These are phyloP conservation scores for Oreochromis spilurus DNA, from an alignment of 2,113 vertebrate genomes.

Conservation along the genomic window DNA sequence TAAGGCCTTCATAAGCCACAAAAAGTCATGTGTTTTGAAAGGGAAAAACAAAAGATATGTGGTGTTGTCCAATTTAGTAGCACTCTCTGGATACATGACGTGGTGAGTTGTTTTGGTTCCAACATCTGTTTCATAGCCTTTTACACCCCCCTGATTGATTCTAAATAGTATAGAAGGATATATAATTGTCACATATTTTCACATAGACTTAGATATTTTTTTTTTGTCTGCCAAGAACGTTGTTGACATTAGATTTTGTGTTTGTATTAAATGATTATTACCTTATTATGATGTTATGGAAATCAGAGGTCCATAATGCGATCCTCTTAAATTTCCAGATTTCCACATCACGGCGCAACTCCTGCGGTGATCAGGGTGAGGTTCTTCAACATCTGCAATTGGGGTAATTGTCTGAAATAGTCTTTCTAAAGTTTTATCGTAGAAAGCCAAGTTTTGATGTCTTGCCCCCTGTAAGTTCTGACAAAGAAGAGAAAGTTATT, in stretches of 20 bases:
- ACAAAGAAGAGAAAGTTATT: neutral
- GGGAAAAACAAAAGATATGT: constrained; percentile 41
- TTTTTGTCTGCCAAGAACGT: neutral
- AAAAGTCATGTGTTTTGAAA: constrained; percentile 28
- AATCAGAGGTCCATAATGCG: constrained; percentile 75
- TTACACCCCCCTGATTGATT: neutral
- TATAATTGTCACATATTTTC: neutral
- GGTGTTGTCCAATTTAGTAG: neutral
- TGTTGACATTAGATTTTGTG: neutral
- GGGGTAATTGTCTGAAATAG: constrained; percentile 75
- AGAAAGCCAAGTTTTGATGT: neutral
- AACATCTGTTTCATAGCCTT: constrained; percentile 19
- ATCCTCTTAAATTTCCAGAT: constrained; percentile 79
- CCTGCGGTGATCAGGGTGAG: constrained; percentile 58
- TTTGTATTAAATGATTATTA: constrained; percentile 26
- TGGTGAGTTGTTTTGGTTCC: constrained; percentile 30
- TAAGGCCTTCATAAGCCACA: constrained; percentile 8
- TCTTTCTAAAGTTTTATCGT: constrained; percentile 47
- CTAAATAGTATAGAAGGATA: neutral
- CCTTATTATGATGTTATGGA: constrained; percentile 80
- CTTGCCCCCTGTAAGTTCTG: constrained; percentile 33
- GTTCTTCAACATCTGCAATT: constrained; percentile 44
- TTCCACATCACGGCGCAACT: constrained; percentile 86
- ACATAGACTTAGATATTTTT: no score
- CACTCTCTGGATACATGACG: constrained; percentile 35